Base-by-base conservation (phyloP, 2,888 invertebrate genomes). In the Melanophora roralis region DNA sequence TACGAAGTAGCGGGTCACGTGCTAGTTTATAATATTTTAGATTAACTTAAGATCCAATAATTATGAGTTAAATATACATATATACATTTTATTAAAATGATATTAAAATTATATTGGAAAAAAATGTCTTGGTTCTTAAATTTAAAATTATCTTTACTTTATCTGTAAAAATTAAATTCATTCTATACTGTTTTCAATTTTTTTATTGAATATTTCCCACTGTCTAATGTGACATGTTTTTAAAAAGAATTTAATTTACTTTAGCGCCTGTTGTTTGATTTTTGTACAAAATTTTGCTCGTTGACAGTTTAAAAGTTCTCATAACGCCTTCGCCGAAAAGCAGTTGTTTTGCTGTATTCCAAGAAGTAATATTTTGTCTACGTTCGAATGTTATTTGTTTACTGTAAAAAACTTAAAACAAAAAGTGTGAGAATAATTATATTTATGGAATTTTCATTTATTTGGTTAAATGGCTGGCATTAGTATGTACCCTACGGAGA, bases 391-490 rank as follows among this genome's bases (percentile, higher is more conserved):
- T 23, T 38, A 47, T 57, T 14, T 8, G 32, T 49, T 6, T 5
- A 27, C 27, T 16, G 27, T 59, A 27, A 38, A 47, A 69, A 49
- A n/a, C n/a, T 7, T 14, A 27, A 19, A 69, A 55, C 40, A 60
- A 47, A 55, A 71, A 71, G 74, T 80, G 75, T 80, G 79, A 72
- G 79, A 80, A 80, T 57, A 76, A 72, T 80, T 75, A 75, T 62
- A 11, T 36, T 36, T 11, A 62, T 72, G 75, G 57, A 51, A 80
- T 67, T 72, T 34, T 74, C 14, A 16, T 68, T 43, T 53, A 38
- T 64, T 40, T 12, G 47, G 16, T 55, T 57, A 55, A 27, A 64
- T 45, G 38, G 27, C 12, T 57, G 19, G n/a, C n/a, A n/a, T n/a
- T n/a, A n/a, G n/a, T n/a, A n/a, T n/a, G n/a, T n/a, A n/a, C n/a